Conservation (phyloP, 2,888 invertebrate species). For the Carpatolechia fugitivella region DNA sequence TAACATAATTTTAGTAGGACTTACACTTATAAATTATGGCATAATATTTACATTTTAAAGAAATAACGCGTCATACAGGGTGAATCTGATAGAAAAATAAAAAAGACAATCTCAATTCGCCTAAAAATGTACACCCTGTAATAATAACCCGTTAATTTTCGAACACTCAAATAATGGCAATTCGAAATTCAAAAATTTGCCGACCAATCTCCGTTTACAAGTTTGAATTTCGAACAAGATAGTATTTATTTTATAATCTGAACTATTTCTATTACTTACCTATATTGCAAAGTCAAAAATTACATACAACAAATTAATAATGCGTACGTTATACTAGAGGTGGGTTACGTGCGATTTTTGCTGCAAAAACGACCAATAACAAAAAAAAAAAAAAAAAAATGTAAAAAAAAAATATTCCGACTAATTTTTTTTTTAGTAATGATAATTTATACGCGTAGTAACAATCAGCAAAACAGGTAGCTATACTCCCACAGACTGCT, state of each 20-base stretch:
- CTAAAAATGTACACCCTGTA: not conserved
- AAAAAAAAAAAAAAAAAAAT: not conserved
- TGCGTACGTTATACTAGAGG: not conserved
- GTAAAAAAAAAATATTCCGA: no score
- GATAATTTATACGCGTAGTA: no score
- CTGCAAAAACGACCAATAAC: not conserved
- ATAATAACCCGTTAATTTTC: slow-evolving; percentile 15
- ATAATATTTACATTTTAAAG: no score
- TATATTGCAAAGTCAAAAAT: slow-evolving; percentile 14
- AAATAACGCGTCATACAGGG: not conserved
- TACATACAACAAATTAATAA: not conserved
- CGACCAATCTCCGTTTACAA: not conserved
- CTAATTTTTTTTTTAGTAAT: no score
- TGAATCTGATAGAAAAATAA: not conserved
- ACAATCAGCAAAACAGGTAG: no score
- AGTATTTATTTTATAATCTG: not conserved
- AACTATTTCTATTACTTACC: not conserved
- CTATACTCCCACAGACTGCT: no score
- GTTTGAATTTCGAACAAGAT: not conserved
- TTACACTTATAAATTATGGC: no score
- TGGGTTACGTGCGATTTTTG: not conserved
- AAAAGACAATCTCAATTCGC: not conserved
- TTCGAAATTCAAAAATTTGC: not conserved
- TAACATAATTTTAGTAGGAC: no score
- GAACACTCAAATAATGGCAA: slow-evolving; percentile 15